phyloP scores from a whole-genome alignment of 2,888 invertebrate species.

The Cosmia trapezina region DNA sequence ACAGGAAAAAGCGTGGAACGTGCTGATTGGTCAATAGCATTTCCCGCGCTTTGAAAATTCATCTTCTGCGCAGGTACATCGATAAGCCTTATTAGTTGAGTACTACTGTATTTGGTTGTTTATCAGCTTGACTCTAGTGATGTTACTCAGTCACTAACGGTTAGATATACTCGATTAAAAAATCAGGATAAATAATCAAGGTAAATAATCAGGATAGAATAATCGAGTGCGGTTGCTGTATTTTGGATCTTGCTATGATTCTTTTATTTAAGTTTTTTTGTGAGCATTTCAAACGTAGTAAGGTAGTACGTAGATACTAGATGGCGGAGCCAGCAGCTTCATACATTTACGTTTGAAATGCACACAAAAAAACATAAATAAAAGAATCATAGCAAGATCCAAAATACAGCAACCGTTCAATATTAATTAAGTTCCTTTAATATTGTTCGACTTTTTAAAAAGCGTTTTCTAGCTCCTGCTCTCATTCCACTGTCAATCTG shows the following conservation, averaged over 20 bases:
- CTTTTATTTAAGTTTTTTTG: neutral
- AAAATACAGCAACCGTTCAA: neutral
- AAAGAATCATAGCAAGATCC: neutral
- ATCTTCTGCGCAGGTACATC: too few relatives aligned
- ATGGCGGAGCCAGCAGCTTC: too few relatives aligned
- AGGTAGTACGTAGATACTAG: too few relatives aligned
- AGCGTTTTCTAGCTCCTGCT: too few relatives aligned
- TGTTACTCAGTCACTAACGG: neutral
- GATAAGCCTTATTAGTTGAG: too few relatives aligned
- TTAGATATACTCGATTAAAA: too few relatives aligned
- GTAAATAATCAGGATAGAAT: too few relatives aligned
- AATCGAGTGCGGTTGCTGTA: neutral
- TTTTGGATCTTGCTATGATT: neutral
- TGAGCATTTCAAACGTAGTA: neutral
- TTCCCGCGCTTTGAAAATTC: too few relatives aligned
- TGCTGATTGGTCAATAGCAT: too few relatives aligned
- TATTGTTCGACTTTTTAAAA: neutral
- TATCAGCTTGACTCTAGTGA: neutral
- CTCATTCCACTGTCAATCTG: neutral
- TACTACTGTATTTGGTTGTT: neutral
- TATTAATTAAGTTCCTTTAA: too few relatives aligned
- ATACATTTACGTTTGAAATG: neutral
- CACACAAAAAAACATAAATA: neutral
- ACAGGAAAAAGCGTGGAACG: too few relatives aligned
- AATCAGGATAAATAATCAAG: too few relatives aligned